Evolutionary conservation across 2,113 vertebrate species (phyloP), one percentile per base, ranked within the genome.

Genomic region (Scomber colias): DNA sequence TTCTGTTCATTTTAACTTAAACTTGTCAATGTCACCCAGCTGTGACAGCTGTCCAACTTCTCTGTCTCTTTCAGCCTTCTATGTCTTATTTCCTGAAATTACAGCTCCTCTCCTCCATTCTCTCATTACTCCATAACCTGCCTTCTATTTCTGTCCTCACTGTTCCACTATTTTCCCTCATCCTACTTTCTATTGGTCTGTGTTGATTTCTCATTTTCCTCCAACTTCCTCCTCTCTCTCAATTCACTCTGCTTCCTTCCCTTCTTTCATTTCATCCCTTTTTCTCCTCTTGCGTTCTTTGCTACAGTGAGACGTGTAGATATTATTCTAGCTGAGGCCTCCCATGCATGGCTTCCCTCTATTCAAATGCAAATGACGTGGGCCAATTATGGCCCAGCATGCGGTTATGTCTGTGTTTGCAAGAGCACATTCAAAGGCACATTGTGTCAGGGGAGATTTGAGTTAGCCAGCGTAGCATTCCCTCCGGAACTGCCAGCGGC

Each of bases 361-460:
- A 95, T 93, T 94, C 89, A 93, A 80, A 95, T 94, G 92, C 92
- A 92, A 94, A 94, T 92, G 71, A 86, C 11, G 67, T 50, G 62
- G 75, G 73, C 90, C 94, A 93, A 92, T 93, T 94, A 92, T 73
- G 71, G 83, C 79, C 79, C 87, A 83, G 78, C 80, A 84, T 90
- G 86, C 57, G 27, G 84, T 90, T 86, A 89, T 85, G 89, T 90
- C 87, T 91, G 85, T 85, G 81, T 93, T 89, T 81, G 89, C 88
- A 65, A 77, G 80, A 87, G 78, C 83, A 77, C 67, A 87, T 92
- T 92, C 78, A 87, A 89, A 89, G 78, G 88, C 79, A 84, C 72
- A 80, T 88, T 86, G 88, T 92, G 84, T 83, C 17, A 21, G 71
- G 65, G 56, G 76, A 77, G 75, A 79, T 79, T 76, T 75, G 61